Evolutionary conservation across 2,888 invertebrate species (phyloP).

Genomic region (Lepidonotus clava): DNA sequence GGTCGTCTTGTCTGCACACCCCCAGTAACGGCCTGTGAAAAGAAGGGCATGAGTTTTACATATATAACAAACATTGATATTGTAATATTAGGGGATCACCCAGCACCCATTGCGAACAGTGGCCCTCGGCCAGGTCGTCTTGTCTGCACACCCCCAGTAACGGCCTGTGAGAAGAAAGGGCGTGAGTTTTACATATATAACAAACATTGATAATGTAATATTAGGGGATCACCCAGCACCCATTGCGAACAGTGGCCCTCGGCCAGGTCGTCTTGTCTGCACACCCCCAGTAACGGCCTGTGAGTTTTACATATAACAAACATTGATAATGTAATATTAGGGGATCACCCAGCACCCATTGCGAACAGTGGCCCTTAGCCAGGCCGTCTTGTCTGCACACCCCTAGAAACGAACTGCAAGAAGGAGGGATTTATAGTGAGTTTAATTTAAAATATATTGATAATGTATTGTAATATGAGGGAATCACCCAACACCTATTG

Average conservation of each 20-base stretch:
- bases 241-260: not conserved
- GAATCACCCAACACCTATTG: not conserved
- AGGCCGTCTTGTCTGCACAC: conserved; percentile 18
- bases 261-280: not conserved
- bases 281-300: not conserved
- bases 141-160: conserved; percentile 42
- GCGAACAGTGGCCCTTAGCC: not conserved
- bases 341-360: conserved; percentile 50
- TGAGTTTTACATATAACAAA: too few relatives aligned
- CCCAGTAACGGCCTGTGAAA: not conserved
- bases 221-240: too few relatives aligned
- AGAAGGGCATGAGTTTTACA: too few relatives aligned
- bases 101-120: conserved; percentile 34
- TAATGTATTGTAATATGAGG: too few relatives aligned
- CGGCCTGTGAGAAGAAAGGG: not conserved
- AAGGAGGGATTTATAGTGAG: too few relatives aligned
- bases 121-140: not conserved
- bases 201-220: too few relatives aligned
- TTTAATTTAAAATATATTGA: too few relatives aligned
- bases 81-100: conserved; percentile 54
- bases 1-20: not conserved
- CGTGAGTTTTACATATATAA: too few relatives aligned
- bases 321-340: too few relatives aligned
- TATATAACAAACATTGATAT: too few relatives aligned
- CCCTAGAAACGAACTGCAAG: conserved; percentile 29